phyloP scores from a whole-genome alignment of 1,140 invertebrate species.

The Ooceraea biroi region DNA sequence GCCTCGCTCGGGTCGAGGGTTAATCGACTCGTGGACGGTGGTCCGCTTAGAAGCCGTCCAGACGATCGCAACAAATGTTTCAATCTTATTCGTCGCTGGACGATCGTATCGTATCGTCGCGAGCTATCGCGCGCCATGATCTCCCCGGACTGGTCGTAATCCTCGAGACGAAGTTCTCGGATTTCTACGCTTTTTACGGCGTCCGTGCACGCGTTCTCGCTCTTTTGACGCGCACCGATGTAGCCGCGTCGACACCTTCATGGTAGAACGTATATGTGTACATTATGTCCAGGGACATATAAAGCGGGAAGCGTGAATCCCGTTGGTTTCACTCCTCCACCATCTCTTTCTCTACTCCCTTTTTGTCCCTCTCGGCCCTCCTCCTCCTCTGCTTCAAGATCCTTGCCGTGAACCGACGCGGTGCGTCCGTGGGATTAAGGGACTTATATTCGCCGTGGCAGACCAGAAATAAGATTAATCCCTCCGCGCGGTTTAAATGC shows the following conservation, averaged over 20 bases:
- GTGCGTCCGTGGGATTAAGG: conserved; percentile 56
- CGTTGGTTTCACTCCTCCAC: background rate
- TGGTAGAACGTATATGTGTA: conserved; percentile 34
- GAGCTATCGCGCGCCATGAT: conserved; percentile 40
- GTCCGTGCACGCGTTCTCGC: background rate
- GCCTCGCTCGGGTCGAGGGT: background rate
- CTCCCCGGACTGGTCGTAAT: conserved; percentile 49
- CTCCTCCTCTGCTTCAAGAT: conserved; percentile 9
- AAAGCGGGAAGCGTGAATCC: conserved; percentile 40
- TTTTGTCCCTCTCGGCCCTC: no score
- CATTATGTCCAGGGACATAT: conserved; percentile 40
- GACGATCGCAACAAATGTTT: conserved; percentile 63
- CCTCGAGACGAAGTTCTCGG: conserved; percentile 52
- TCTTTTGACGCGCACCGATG: conserved; percentile 52
- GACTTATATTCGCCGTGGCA: conserved; percentile 54
- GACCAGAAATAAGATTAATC: conserved; percentile 62
- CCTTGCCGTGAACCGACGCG: conserved; percentile 30
- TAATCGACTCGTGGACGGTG: conserved; percentile 47
- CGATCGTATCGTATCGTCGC: conserved; percentile 41
- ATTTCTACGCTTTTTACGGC: conserved; percentile 52
- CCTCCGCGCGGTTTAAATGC: conserved; percentile 38
- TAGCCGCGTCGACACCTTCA: conserved; percentile 29
- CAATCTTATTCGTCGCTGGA: conserved; percentile 74
- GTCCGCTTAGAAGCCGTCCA: conserved; percentile 20
- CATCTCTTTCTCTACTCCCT: background rate